Evolutionary conservation across 2,113 vertebrate genomes (phyloP), one percentile per base, ranked within the genome.

Genomic region (Rhagologus leucostigma): DNA sequence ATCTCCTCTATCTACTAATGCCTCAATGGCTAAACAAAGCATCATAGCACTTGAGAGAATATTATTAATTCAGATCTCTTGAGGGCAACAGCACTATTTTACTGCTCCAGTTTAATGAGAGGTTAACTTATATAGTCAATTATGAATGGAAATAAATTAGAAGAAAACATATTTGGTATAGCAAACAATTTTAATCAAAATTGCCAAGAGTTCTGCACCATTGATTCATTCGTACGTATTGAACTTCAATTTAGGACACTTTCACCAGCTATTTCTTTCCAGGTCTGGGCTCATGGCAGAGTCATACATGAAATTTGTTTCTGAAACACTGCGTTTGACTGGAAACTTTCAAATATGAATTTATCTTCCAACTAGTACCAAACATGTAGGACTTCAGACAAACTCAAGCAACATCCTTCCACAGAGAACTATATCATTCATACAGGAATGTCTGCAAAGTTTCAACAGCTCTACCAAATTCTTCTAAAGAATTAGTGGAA

Each of bases 1-100:
- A 32, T 68, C 84, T 81, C 30, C 22, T 82, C 50, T 53, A 65
- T 35, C 76, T 74, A 41, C 70, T 77, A 93, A 93, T 74, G 91
- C n/a, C 46, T 77, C 71, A 63, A 83, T 27, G 35, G 55, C 78
- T 89, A 91, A 91, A 94, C 93, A 94, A 95, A 88, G 84, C 85
- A 93, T 42, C 13, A 16, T 8, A 30, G 73, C 83, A 91, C 60
- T 92, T 82, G 52, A 75, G 59, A 16, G 78, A 89, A 30, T 71
- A 82, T 95, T 84, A 95, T 89, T 91, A 95, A 96, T 95, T 89
- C 87, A 92, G 15, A 63, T 75, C 93, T 95, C 90, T 69, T 59
- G 91, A 88, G 90, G 84, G 74, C 24, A 90, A 46, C 59, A 82
- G 76, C 41, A 91, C 93, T 84, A 87, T 84, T 95, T 94, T 37